Evolutionary conservation across 2,797 vertebrate genomes (phyloP).

Genomic region (Masticophis lateralis): DNA sequence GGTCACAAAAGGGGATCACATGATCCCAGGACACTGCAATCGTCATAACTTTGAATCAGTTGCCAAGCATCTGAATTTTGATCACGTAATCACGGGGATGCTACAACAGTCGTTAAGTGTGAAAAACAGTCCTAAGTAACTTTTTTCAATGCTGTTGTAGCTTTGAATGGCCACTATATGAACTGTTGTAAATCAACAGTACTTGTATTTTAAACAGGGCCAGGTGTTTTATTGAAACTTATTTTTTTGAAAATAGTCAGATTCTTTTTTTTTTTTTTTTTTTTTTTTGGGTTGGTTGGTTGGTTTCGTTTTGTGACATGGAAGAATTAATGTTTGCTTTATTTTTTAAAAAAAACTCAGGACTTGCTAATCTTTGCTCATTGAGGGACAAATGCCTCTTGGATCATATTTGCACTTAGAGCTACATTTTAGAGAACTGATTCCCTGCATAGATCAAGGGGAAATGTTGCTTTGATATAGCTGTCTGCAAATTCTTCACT

Average conservation of each 20-base stretch:
- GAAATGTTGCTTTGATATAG: not conserved
- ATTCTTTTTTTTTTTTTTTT: not conserved
- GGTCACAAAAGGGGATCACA: no score
- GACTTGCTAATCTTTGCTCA: not conserved
- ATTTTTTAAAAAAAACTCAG: not conserved
- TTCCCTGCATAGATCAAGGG: not conserved
- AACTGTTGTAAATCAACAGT: not conserved
- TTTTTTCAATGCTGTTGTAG: not conserved
- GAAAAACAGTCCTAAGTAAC: not conserved
- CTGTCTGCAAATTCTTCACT: not conserved
- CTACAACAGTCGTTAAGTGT: not conserved
- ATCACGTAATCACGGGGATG: no score
- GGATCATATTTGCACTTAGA: not conserved
- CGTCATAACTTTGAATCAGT: not conserved
- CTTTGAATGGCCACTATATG: not conserved
- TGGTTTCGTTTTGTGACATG: not conserved
- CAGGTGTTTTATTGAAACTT: not conserved
- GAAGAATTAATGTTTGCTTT: not conserved
- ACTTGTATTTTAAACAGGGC: not conserved
- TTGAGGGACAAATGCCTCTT: not conserved
- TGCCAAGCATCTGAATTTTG: no score
- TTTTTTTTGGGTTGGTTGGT: not conserved
- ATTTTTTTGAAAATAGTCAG: not conserved
- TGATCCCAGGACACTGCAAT: no score
- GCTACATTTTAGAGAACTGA: not conserved